These are phyloP conservation scores for Harpagoxenus sublaevis DNA, from an alignment of 2,888 invertebrate species.

Conservation along the genomic window DNA sequence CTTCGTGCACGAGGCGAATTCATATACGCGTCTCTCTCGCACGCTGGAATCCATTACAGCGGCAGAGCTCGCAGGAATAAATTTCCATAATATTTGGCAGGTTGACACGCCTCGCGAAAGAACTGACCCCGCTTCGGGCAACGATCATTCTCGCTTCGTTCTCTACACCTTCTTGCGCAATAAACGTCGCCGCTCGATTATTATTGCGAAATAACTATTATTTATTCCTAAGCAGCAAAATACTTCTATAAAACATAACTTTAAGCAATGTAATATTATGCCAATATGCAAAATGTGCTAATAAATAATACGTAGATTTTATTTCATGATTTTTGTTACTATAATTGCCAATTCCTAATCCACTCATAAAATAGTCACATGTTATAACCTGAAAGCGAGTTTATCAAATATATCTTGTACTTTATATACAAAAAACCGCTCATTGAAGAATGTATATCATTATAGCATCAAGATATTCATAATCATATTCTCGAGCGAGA, in stretches of 20 bases:
- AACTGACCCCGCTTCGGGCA: slow-evolving; percentile 75
- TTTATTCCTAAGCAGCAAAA: slow-evolving; percentile 12
- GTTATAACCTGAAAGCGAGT: neutral
- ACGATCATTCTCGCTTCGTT: slow-evolving; percentile 60
- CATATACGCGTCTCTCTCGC: slow-evolving; percentile 43
- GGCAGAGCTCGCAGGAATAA: slow-evolving; percentile 79
- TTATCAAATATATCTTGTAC: neutral
- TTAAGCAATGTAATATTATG: neutral
- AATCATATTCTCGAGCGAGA: slow-evolving; percentile 66
- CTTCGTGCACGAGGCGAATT: slow-evolving; percentile 13
- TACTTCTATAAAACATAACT: neutral
- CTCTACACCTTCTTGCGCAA: slow-evolving; percentile 47
- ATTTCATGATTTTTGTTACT: neutral
- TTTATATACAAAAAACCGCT: slow-evolving; percentile 11
- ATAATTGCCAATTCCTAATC: slow-evolving; percentile 12
- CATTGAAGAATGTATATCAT: slow-evolving; percentile 62
- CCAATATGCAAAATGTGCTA: neutral
- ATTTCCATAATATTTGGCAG: slow-evolving; percentile 85
- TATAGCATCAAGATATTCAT: slow-evolving; percentile 69
- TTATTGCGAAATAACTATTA: slow-evolving; percentile 56
- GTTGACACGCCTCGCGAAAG: slow-evolving; percentile 82
- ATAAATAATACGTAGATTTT: neutral
- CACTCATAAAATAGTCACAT: slow-evolving; percentile 6
- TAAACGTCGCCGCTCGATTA: slow-evolving; percentile 49
- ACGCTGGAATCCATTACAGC: slow-evolving; percentile 76